phyloP scores from a whole-genome alignment of 2,113 vertebrate genomes.

The Dasyprocta punctata region DNA sequence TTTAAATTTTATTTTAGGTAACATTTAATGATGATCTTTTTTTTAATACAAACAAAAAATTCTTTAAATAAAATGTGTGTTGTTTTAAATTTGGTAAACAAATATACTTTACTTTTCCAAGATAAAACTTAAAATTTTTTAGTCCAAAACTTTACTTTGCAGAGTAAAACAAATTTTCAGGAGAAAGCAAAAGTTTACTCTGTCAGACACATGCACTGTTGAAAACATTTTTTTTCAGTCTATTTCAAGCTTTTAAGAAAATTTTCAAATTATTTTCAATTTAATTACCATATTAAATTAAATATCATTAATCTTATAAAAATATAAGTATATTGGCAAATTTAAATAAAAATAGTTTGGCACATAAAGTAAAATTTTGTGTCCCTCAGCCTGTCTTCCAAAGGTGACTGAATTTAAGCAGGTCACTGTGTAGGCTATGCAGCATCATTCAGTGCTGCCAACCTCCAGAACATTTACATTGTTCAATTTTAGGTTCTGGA shows the following conservation, averaged over 20 bases:
- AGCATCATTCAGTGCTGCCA: too few relatives aligned
- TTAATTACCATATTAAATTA: background rate
- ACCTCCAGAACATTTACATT: background rate
- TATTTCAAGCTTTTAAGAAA: background rate
- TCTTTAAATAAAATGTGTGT: background rate
- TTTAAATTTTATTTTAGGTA: slow-evolving; percentile 11
- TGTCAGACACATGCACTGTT: background rate
- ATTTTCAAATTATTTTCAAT: slow-evolving; percentile 10
- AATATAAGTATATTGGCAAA: background rate
- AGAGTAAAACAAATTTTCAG: background rate
- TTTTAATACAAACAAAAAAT: background rate
- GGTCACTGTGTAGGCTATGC: background rate
- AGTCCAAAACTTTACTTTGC: background rate
- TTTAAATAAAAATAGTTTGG: background rate
- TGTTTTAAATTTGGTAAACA: background rate
- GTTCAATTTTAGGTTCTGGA: background rate
- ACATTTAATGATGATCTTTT: background rate
- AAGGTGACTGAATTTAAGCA: background rate
- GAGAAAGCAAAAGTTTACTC: background rate
- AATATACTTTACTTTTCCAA: background rate
- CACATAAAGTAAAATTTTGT: background rate
- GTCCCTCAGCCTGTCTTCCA: background rate
- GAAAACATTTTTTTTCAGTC: background rate
- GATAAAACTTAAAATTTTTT: background rate
- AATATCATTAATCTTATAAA: background rate